phyloP scores from a whole-genome alignment of 2,113 vertebrate species.

The Apodemus sylvaticus region DNA sequence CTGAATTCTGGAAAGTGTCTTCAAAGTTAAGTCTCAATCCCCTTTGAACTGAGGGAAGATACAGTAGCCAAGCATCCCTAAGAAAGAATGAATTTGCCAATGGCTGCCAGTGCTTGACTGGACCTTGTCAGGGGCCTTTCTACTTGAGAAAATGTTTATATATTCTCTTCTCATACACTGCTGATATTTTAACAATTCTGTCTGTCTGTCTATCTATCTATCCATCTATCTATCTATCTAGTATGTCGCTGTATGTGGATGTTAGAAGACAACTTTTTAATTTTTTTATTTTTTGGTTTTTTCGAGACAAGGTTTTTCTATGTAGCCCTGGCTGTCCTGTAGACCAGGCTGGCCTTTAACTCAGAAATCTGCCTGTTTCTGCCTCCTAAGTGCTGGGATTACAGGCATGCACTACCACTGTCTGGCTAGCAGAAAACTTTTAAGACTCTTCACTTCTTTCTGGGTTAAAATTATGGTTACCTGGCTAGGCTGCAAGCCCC shows the following conservation, averaged over 20 bases:
- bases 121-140: neutral
- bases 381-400: too few species aligned
- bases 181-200: neutral
- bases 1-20: neutral
- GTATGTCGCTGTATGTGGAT: neutral
- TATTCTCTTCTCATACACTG: neutral
- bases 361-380: too few species aligned
- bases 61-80: neutral
- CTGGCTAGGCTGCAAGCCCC: neutral
- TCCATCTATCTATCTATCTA: neutral
- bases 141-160: neutral
- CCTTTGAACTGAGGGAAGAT: neutral
- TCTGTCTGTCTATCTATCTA: too few species aligned
- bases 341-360: too few species aligned
- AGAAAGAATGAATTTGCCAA: neutral
- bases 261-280: neutral
- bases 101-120: neutral
- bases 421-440: too few species aligned
- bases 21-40: neutral
- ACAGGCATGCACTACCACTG: too few species aligned
- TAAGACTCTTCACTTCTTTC: neutral
- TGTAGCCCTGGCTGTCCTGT: too few species aligned
- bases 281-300: too few species aligned
- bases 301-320: too few species aligned
- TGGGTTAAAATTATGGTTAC: neutral